These are phyloP conservation scores for Amphipoea lucens DNA, from an alignment of 2,888 invertebrate genomes.

Conservation along the genomic window DNA sequence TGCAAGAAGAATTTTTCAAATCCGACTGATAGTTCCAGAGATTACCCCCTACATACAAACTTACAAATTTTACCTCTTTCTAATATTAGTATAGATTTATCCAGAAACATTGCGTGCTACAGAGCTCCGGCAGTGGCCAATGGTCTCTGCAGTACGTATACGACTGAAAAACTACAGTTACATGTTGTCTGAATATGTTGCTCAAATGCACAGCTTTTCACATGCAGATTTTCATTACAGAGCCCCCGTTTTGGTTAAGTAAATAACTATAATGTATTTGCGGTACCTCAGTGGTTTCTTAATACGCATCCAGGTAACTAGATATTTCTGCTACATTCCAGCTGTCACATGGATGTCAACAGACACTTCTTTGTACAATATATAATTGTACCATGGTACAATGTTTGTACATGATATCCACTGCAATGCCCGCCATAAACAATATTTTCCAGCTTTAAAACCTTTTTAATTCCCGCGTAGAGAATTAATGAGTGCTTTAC, in stretches of 20 bases:
- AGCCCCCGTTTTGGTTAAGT: neutral
- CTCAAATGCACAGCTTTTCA: neutral
- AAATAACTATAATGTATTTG: neutral
- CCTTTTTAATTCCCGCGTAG: conserved; percentile 23
- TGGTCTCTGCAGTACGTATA: neutral
- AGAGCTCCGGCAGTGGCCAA: neutral
- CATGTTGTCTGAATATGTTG: neutral
- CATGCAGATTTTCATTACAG: neutral
- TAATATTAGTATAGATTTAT: neutral
- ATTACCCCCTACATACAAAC: too few species aligned
- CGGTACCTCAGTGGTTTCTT: neutral
- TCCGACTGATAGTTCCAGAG: too few species aligned
- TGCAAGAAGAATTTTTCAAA: too few species aligned
- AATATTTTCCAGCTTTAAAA: conserved; percentile 2
- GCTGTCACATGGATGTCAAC: neutral
- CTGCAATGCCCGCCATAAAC: neutral
- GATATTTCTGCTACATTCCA: neutral
- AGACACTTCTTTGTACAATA: neutral
- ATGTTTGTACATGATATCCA: neutral
- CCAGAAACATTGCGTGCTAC: neutral
- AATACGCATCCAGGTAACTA: neutral
- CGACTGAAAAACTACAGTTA: neutral
- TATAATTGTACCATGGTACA: too few species aligned
- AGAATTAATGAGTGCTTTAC: conserved; percentile 48
- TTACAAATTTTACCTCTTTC: too few species aligned